Percentiles rank a stretch among this genome's conserved stretches.
Evolutionary conservation across 2,113 vertebrate species (phyloP).

Genomic region (Bubalus kerabau): DNA sequence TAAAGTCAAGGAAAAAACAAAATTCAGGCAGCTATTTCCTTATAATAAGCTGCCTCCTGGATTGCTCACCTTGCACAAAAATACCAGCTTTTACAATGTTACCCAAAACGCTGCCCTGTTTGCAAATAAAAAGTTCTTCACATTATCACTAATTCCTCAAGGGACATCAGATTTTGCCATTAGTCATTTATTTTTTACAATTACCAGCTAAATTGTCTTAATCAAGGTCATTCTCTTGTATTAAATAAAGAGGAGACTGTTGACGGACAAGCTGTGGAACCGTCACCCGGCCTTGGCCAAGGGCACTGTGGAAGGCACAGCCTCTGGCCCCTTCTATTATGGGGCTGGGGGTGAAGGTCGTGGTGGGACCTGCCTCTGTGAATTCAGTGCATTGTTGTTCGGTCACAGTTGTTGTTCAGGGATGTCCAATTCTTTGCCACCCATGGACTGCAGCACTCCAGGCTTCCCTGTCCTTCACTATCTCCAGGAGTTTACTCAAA

Average conservation of each 20-base stretch:
- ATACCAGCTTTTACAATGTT: background rate
- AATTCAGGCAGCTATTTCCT: background rate
- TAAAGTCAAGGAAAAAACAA: background rate
- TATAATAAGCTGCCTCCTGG: background rate
- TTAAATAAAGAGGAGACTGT: background rate
- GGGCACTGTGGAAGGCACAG: background rate
- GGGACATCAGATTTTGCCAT: background rate
- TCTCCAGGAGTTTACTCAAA: no score
- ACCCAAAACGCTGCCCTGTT: background rate
- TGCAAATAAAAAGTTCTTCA: background rate
- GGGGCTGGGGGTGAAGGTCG: background rate
- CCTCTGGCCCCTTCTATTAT: fast-evolving
- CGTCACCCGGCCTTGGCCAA: background rate
- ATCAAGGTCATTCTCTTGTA: background rate
- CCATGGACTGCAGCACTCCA: no score
- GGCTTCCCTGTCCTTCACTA: no score
- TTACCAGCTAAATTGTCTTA: background rate
- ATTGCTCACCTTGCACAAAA: background rate
- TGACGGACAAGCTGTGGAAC: fast-evolving
- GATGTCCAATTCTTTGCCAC: no score
- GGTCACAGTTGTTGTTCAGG: no score
- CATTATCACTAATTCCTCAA: background rate
- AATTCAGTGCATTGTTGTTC: background rate
- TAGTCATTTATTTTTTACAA: background rate
- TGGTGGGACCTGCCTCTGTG: background rate